A percentile compares a stretch with the other conserved stretches of the same genome.
These are phyloP conservation scores for Gallirallus australis DNA, from an alignment of 2,797 vertebrate species.

Conservation along the genomic window DNA sequence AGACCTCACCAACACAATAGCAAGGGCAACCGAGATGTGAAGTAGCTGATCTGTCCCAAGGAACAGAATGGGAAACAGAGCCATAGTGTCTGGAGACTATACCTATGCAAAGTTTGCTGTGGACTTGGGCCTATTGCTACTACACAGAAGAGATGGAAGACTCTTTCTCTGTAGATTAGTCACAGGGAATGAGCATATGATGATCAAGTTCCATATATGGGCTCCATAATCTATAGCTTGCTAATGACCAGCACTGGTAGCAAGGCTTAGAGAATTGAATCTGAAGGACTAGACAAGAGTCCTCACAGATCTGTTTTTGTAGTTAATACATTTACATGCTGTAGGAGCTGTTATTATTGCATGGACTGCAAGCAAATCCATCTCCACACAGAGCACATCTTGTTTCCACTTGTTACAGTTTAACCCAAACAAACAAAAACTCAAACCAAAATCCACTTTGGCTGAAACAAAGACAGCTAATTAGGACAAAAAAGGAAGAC, in stretches of 20 bases:
- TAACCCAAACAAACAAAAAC: no score
- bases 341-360: neutral
- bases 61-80: neutral
- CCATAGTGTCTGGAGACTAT: neutral
- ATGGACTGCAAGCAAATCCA: neutral
- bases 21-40: neutral
- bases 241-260: neutral
- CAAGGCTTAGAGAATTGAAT: neutral
- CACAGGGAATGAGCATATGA: neutral
- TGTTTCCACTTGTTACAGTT: neutral
- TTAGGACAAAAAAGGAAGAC: no score
- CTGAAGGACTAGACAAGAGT: neutral
- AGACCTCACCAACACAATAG: neutral
- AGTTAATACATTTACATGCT: neutral
- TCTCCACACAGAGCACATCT: neutral
- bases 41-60: neutral
- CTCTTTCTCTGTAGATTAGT: neutral
- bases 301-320: neutral
- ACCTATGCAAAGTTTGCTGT: neutral
- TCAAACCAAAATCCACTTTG: no score
- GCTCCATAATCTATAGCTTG: neutral
- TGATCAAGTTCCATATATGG: fast-evolving
- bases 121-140: neutral
- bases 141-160: neutral
- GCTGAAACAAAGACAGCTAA: no score